Percentiles rank a stretch among this genome's conserved stretches.
Conservation (phyloP, 2,888 invertebrate genomes). For the Tuta absoluta region DNA sequence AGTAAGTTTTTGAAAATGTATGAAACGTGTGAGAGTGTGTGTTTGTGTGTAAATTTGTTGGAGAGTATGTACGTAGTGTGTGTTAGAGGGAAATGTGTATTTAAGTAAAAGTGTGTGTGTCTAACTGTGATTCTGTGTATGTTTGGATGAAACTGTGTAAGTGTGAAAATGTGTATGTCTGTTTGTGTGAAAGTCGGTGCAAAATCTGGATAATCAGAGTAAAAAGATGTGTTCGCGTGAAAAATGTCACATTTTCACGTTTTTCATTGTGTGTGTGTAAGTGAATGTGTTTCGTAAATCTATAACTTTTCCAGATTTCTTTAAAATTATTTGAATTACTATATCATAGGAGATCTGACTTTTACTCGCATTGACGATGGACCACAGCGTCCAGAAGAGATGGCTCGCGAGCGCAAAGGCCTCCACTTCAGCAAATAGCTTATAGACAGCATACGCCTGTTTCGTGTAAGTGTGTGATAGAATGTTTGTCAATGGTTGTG, state of each 20-base stretch:
- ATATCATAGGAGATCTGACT: conserved; percentile 96
- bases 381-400: conserved; percentile 97
- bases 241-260: no score
- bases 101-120: not conserved
- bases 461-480: no score
- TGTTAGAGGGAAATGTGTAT: not conserved
- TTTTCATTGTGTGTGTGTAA: no score
- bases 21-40: not conserved
- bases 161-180: not conserved
- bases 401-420: conserved; percentile 93
- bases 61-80: no score
- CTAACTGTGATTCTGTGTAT: not conserved
- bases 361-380: conserved; percentile 91
- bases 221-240: no score
- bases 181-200: no score
- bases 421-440: conserved; percentile 87
- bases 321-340: no score
- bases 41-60: not conserved
- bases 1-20: no score
- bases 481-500: not conserved
- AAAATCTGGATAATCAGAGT: no score
- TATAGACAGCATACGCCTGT: no score
- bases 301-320: no score
- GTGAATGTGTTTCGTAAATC: no score
- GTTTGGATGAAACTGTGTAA: not conserved